Percentiles rank a stretch among this genome's conserved stretches.
Conservation (phyloP, 2,888 invertebrate species). For the Phortica magna region DNA sequence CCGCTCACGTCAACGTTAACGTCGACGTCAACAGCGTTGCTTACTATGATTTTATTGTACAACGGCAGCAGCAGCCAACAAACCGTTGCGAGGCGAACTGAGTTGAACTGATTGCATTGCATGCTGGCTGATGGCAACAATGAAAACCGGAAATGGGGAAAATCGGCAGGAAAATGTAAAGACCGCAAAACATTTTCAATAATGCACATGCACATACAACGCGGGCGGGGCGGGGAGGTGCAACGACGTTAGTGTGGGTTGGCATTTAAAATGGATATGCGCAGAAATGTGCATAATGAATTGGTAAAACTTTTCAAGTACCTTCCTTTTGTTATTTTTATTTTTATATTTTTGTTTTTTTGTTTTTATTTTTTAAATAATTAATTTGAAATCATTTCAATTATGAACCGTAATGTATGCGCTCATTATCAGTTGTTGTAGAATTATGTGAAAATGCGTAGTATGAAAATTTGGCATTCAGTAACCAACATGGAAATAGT, state of each 20-base stretch:
- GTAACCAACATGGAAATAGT: conserved; percentile 41
- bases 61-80: not conserved
- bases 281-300: conserved; percentile 27
- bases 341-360: not conserved
- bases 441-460: not conserved
- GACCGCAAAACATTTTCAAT: conserved; percentile 69
- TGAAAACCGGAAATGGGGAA: conserved; percentile 56
- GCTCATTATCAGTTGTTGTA: not conserved
- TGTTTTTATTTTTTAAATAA: conserved; percentile 18
- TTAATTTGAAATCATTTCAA: conserved; percentile 28
- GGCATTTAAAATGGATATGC: conserved; percentile 12
- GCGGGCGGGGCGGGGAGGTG: not conserved
- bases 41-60: conserved; percentile 38
- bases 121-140: conserved; percentile 15
- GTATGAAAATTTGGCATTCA: not conserved
- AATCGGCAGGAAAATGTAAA: conserved; percentile 60
- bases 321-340: not conserved
- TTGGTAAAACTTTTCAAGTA: conserved; percentile 15
- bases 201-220: conserved; percentile 46
- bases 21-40: not conserved
- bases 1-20: not conserved
- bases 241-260: not conserved
- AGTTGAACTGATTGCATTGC: conserved; percentile 20
- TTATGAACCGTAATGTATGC: not conserved
- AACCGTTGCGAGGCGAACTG: not conserved